These are phyloP conservation scores for Matsumyia berberina DNA, from an alignment of 2,888 invertebrate species.

Conservation along the genomic window DNA sequence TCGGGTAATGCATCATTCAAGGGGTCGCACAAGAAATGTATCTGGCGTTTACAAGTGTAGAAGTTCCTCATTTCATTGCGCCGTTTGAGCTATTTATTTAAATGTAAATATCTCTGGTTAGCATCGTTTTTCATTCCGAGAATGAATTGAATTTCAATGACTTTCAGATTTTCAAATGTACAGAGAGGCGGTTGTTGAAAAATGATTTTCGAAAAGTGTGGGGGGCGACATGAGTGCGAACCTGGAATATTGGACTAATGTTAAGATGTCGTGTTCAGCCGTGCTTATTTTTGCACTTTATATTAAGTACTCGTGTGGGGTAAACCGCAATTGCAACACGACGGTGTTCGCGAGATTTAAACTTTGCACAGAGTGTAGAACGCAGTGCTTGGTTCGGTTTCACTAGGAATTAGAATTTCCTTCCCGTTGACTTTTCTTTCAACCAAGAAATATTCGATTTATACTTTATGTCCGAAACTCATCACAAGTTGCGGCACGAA, in stretches of 20 bases:
- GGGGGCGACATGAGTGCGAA: neutral
- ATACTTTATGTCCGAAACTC: too few species aligned
- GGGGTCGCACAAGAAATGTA: conserved; percentile 51
- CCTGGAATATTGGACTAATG: neutral
- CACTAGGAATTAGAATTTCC: too few species aligned
- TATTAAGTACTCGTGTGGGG: neutral
- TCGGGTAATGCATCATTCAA: conserved; percentile 37
- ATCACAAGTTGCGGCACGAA: neutral
- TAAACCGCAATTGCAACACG: conserved; percentile 16
- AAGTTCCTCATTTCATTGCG: conserved; percentile 53
- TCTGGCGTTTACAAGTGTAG: conserved; percentile 23
- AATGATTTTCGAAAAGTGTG: conserved; percentile 26
- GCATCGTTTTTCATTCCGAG: conserved; percentile 62
- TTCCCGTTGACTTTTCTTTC: too few species aligned
- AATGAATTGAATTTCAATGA: conserved; percentile 69
- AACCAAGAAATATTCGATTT: too few species aligned
- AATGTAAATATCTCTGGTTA: conserved; percentile 67
- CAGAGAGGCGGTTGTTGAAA: conserved; percentile 18
- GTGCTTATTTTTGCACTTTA: conserved; percentile 11
- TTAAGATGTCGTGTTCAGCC: conserved; percentile 33
- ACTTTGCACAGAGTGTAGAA: too few species aligned
- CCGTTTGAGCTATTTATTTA: conserved; percentile 65
- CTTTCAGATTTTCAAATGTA: conserved; percentile 12
- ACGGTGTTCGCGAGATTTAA: neutral
- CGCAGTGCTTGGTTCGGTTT: too few species aligned